phyloP scores from a whole-genome alignment of 64 coral and sea anemone species.

The Catalaphyllia jardinei region DNA sequence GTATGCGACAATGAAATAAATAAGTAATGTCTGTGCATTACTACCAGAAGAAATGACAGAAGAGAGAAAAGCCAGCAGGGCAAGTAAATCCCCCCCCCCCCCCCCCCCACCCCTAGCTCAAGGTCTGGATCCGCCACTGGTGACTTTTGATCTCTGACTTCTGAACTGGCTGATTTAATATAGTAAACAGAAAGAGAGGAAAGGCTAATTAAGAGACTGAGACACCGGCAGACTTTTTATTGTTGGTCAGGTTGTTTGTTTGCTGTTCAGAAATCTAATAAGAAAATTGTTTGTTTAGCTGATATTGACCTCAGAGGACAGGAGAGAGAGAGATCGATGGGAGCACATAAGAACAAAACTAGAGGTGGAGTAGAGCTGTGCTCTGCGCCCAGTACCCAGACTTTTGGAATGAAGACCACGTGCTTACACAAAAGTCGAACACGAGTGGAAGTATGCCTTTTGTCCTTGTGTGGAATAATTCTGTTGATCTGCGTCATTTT shows the following conservation, averaged over 20 bases:
- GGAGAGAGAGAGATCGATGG: conserved; percentile 28
- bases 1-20: too few species aligned
- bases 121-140: too few species aligned
- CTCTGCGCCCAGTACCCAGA: conserved; percentile 42
- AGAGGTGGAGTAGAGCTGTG: conserved; percentile 24
- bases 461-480: conserved; percentile 43
- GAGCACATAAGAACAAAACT: conserved; percentile 20
- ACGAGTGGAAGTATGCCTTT: conserved; percentile 11
- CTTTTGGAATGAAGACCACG: conserved; percentile 44
- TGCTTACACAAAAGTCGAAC: not conserved
- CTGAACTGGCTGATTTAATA: too few species aligned
- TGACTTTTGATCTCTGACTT: too few species aligned
- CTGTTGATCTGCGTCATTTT: conserved; percentile 36
- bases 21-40: too few species aligned
- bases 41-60: too few species aligned
- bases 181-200: not conserved
- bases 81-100: too few species aligned
- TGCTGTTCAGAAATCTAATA: conserved; percentile 3
- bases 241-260: not conserved
- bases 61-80: too few species aligned
- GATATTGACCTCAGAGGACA: too few species aligned
- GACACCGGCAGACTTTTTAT: not conserved
- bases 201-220: not conserved
- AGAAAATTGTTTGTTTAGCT: conserved; percentile 22
- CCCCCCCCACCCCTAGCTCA: too few species aligned